These are phyloP conservation scores for Bacillus rossius DNA, from an alignment of 1,140 invertebrate genomes.

Conservation along the genomic window DNA sequence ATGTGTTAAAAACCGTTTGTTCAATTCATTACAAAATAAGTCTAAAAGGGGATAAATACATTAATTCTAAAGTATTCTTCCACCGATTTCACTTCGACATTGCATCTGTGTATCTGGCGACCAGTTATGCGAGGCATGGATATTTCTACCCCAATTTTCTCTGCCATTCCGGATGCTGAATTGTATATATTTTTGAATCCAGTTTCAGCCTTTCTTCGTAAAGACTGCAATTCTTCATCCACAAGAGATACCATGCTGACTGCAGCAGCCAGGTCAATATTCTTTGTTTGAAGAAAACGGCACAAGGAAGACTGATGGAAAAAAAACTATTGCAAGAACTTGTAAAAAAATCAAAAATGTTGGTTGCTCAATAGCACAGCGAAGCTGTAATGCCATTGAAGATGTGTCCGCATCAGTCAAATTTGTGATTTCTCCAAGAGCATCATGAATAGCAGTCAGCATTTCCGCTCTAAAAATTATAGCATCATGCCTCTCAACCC, in stretches of 20 bases:
- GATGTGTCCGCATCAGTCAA: background rate
- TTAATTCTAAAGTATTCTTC: background rate
- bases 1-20: background rate
- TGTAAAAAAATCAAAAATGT: conserved; percentile 3
- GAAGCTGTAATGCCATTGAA: background rate
- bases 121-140: background rate
- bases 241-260: background rate
- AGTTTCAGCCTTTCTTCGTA: background rate
- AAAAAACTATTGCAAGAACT: conserved; percentile 1
- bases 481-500: conserved; percentile 21
- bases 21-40: background rate
- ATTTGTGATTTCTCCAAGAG: conserved; percentile 10
- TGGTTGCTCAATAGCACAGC: conserved; percentile 1
- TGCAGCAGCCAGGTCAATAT: background rate
- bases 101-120: background rate
- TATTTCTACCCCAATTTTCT: background rate
- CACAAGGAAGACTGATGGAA: conserved; percentile 2
- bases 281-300: background rate
- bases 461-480: conserved; percentile 14
- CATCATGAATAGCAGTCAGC: conserved; percentile 2
- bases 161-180: background rate
- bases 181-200: background rate
- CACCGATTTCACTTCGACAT: background rate
- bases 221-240: background rate
- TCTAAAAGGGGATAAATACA: background rate